These are phyloP conservation scores for Boloria selene DNA, from an alignment of 2,888 invertebrate genomes.

Conservation along the genomic window DNA sequence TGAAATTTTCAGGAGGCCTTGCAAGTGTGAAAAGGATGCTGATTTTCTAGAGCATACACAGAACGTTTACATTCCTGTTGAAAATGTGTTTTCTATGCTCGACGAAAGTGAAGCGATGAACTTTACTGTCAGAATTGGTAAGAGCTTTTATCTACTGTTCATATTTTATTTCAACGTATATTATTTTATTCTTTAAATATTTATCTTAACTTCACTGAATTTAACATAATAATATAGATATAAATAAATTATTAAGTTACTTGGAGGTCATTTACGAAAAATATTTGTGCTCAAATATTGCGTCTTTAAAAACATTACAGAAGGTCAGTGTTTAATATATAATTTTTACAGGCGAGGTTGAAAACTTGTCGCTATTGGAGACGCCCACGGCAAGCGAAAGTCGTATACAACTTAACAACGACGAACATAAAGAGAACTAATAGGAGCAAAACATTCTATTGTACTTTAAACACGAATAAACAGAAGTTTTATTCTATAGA, in stretches of 20 bases:
- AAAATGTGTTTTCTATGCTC: conserved; percentile 79
- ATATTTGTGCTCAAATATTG: not conserved
- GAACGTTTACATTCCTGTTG: conserved; percentile 80
- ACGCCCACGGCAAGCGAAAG: conserved; percentile 68
- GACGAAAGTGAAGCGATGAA: conserved; percentile 71
- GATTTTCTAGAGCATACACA: conserved; percentile 79
- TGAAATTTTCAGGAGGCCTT: conserved; percentile 65
- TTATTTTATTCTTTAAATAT: no score
- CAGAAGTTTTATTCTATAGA: conserved; percentile 26
- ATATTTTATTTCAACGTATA: not conserved
- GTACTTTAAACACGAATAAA: conserved; percentile 27
- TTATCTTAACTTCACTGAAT: no score
- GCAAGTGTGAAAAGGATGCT: conserved; percentile 78
- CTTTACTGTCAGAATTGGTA: conserved; percentile 74
- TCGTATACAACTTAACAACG: conserved; percentile 62
- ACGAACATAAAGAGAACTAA: conserved; percentile 53
- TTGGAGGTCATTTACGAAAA: not conserved
- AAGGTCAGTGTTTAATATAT: not conserved
- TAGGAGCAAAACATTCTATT: conserved; percentile 29
- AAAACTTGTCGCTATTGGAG: conserved; percentile 69
- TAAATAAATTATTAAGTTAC: not conserved
- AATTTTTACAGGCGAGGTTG: conserved; percentile 69
- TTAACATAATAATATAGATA: no score
- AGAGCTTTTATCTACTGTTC: conserved; percentile 39
- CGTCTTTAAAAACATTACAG: conserved; percentile 4